These are phyloP conservation scores for Anniella stebbinsi DNA, from an alignment of 2,797 vertebrate genomes.

Conservation along the genomic window DNA sequence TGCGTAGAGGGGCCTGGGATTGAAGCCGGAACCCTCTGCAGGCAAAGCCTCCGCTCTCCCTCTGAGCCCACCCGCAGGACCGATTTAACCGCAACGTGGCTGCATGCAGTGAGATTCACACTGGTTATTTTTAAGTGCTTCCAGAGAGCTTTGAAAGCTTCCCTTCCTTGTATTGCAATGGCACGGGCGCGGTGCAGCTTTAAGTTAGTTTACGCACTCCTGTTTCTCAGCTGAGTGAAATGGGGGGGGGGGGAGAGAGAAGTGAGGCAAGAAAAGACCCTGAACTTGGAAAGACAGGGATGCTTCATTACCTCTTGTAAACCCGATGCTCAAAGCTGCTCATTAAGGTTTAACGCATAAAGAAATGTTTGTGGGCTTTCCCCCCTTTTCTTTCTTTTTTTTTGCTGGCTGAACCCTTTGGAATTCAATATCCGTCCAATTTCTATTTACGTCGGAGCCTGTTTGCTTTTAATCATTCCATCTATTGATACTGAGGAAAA, in stretches of 20 bases:
- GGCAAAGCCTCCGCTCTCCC: not conserved
- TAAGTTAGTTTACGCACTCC: conserved; percentile 49
- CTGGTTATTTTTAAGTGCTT: conserved; percentile 26
- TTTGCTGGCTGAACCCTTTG: not conserved
- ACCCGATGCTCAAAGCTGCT: conserved; percentile 53
- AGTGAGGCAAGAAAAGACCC: conserved; percentile 60
- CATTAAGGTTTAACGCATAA: conserved; percentile 32
- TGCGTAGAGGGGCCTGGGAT: not conserved
- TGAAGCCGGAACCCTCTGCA: not conserved
- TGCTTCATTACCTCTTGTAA: conserved; percentile 50
- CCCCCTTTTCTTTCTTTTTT: not conserved
- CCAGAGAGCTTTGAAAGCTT: conserved; percentile 59
- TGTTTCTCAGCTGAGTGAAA: conserved; percentile 40
- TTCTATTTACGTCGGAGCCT: conserved; percentile 41
- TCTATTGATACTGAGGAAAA: conserved; percentile 16
- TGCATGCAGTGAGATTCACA: conserved; percentile 55
- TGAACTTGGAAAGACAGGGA: conserved; percentile 47
- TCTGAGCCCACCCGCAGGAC: not conserved
- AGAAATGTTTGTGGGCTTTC: not conserved
- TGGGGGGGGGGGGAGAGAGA: conserved; percentile 49
- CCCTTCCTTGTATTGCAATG: not conserved
- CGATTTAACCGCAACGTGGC: not conserved
- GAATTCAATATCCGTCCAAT: conserved; percentile 40
- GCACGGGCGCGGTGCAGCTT: conserved; percentile 38
- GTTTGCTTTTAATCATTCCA: conserved; percentile 43